phyloP scores from a whole-genome alignment of 2,113 vertebrate genomes.

The Morone chrysops region DNA sequence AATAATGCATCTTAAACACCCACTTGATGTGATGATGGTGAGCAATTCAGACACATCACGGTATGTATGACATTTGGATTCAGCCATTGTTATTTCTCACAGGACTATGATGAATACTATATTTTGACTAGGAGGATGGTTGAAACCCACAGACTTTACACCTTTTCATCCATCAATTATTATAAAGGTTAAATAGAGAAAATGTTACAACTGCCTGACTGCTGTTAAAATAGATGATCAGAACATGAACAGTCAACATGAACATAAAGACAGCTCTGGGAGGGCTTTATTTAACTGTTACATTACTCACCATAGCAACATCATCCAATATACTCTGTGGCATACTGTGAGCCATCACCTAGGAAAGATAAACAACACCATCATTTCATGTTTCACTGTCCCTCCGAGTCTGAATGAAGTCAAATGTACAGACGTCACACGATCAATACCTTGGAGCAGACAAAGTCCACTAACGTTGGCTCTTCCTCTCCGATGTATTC shows the following conservation, averaged over 20 bases:
- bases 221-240: neutral
- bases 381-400: neutral
- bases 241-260: neutral
- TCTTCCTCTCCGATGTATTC: conserved; percentile 99
- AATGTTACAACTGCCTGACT: neutral
- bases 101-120: neutral
- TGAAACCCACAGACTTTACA: neutral
- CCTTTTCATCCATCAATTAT: too few species aligned
- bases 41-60: neutral
- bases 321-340: conserved; percentile 98
- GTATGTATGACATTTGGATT: neutral
- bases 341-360: conserved; percentile 99
- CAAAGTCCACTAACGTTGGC: conserved; percentile 97
- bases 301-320: conserved; percentile 95
- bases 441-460: conserved; percentile 94
- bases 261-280: too few species aligned
- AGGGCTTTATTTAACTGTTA: neutral
- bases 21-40: neutral
- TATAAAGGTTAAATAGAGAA: neutral
- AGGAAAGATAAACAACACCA: conserved; percentile 16
- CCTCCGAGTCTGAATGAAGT: neutral
- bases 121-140: neutral
- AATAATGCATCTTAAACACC: too few species aligned
- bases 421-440: rapidly evolving
- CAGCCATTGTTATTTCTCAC: neutral